Evolutionary conservation across 2,888 invertebrate species (phyloP).

Genomic region (Drosophila limbata): DNA sequence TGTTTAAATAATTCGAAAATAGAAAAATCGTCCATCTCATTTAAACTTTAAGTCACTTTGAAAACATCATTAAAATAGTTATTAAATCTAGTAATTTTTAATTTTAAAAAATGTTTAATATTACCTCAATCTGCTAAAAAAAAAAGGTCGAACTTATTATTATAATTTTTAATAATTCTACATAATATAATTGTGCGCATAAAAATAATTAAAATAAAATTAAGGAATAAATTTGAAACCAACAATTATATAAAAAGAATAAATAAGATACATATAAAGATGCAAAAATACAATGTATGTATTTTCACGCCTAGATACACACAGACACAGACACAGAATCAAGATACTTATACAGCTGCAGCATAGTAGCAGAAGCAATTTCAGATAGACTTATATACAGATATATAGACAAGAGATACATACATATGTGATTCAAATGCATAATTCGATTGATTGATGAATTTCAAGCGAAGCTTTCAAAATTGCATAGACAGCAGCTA

Average conservation of each 20-base stretch:
- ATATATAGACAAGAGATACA: not conserved
- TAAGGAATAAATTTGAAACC: not conserved
- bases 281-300: not conserved
- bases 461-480: not conserved
- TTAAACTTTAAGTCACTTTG: no score
- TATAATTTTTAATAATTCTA: no score
- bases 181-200: no score
- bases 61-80: no score
- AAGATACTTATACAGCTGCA: not conserved
- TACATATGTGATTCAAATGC: not conserved
- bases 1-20: no score
- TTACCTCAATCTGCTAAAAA: no score
- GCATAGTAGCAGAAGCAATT: not conserved
- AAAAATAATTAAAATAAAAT: not conserved
- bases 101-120: no score
- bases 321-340: not conserved
- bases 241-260: not conserved
- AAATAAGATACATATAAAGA: not conserved
- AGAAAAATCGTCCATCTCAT: no score
- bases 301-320: not conserved
- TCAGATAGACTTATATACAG: not conserved
- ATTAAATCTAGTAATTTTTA: no score
- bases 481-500: conserved; percentile 10
- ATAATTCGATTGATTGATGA: conserved; percentile 1
- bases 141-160: no score